Percentiles rank a stretch among this genome's conserved stretches.
These are phyloP conservation scores for Spinibarbus caldwelli DNA, from an alignment of 2,797 vertebrate genomes.

Conservation along the genomic window DNA sequence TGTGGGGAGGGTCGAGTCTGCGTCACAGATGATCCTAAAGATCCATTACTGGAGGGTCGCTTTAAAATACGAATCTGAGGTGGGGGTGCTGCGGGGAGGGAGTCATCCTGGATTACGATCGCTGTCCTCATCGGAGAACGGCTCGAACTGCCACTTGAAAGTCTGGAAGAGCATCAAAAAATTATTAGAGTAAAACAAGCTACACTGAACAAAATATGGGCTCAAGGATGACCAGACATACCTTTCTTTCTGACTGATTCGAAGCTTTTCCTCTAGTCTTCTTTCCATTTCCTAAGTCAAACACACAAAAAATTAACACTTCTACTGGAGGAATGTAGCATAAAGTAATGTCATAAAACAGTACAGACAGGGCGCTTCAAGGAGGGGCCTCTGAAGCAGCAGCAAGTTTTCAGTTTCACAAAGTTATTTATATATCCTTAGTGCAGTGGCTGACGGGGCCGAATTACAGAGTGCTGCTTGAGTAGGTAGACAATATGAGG, in stretches of 20 bases:
- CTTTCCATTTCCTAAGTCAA: conserved; percentile 93
- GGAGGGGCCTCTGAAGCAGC: conserved; percentile 39
- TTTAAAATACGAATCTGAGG: conserved; percentile 98
- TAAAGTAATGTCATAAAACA: conserved; percentile 54
- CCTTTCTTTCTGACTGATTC: conserved; percentile 95
- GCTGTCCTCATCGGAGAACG: conserved; percentile 86
- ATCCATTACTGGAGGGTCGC: conserved; percentile 91
- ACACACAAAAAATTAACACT: conserved; percentile 3
- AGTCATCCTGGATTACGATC: conserved; percentile 94
- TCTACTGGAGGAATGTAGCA: conserved; percentile 1
- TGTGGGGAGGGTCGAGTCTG: conserved; percentile 86
- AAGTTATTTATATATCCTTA: conserved; percentile 77
- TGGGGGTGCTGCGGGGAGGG: conserved; percentile 86
- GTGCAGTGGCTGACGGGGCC: conserved; percentile 61
- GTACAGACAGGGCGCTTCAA: conserved; percentile 22
- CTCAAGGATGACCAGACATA: conserved; percentile 51
- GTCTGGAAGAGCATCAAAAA: conserved; percentile 69
- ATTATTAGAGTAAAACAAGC: background rate
- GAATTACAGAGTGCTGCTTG: conserved; percentile 44
- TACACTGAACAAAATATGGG: background rate
- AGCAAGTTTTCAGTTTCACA: conserved; percentile 73
- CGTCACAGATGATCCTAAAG: conserved; percentile 80
- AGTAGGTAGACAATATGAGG: conserved; percentile 5
- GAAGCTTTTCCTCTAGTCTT: conserved; percentile 93
- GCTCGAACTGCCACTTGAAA: conserved; percentile 78